These are phyloP conservation scores for Diplodus puntazzo DNA, from an alignment of 2,797 vertebrate species.

Conservation along the genomic window DNA sequence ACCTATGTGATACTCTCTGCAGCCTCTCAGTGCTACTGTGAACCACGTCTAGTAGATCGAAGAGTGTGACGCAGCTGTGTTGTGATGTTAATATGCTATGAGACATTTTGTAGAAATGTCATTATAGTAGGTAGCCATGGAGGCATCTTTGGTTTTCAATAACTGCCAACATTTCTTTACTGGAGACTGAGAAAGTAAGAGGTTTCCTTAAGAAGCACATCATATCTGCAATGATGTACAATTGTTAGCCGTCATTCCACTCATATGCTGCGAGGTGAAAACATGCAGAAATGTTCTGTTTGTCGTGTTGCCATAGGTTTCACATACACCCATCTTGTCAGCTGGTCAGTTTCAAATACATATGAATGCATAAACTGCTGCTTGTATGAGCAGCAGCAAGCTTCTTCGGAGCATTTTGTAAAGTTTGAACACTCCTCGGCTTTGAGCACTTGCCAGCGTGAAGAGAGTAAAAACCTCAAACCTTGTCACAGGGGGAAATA, in stretches of 20 bases:
- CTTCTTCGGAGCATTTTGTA: neutral
- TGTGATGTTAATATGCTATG: too few relatives aligned
- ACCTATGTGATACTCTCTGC: too few relatives aligned
- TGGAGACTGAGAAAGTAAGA: too few relatives aligned
- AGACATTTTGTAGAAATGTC: too few relatives aligned
- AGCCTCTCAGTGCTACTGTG: too few relatives aligned
- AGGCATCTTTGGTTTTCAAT: too few relatives aligned
- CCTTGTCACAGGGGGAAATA: constrained; percentile 39
- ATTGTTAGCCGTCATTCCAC: neutral
- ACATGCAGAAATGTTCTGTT: neutral
- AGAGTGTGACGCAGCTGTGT: too few relatives aligned
- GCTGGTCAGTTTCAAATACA: constrained; percentile 2
- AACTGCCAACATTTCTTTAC: too few relatives aligned
- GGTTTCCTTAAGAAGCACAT: neutral
- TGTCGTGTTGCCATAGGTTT: constrained; percentile 15
- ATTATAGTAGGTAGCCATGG: too few relatives aligned
- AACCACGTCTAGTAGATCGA: too few relatives aligned
- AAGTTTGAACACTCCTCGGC: neutral
- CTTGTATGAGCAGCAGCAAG: neutral
- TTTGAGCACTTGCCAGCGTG: neutral
- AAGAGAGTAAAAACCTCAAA: constrained; percentile 27
- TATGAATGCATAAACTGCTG: neutral
- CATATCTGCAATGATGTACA: neutral
- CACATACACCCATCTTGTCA: neutral
- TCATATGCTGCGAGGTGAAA: neutral